Conservation (phyloP, 1,140 invertebrate genomes). For the Stenopsyche tienmushanensis region DNA sequence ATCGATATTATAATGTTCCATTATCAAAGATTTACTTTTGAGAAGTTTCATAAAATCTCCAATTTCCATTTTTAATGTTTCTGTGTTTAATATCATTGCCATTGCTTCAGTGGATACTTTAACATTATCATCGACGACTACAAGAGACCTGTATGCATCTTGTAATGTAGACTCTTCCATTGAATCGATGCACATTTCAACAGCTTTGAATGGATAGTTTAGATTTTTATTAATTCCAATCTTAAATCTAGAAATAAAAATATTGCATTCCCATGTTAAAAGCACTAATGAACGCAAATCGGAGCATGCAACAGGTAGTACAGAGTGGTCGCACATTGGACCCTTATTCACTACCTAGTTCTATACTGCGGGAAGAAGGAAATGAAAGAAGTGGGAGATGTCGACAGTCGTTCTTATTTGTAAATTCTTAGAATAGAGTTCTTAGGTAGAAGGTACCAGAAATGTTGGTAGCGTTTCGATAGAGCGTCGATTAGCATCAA, state of each 20-base stretch:
- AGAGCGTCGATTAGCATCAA: too few species aligned
- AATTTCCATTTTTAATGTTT: not conserved
- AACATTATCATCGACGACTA: constrained; percentile 30
- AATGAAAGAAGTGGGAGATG: too few species aligned
- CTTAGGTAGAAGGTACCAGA: too few species aligned
- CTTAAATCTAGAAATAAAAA: constrained; percentile 8
- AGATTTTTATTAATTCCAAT: too few species aligned
- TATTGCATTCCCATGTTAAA: not conserved
- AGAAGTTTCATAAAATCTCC: constrained; percentile 17
- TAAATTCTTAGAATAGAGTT: too few species aligned
- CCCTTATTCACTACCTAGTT: too few species aligned
- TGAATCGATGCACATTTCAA: constrained; percentile 35
- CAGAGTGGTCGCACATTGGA: too few species aligned
- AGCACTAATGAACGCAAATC: too few species aligned
- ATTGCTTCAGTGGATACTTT: constrained; percentile 32
- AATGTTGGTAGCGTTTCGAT: too few species aligned
- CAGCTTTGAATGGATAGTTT: constrained; percentile 1
- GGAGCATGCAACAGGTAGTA: too few species aligned
- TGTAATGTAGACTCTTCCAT: constrained; percentile 10
- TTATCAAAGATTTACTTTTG: constrained; percentile 31
- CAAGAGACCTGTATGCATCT: constrained; percentile 24
- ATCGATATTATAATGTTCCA: constrained; percentile 32
- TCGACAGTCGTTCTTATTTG: too few species aligned
- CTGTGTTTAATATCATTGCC: constrained; percentile 19
- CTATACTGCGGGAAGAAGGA: too few species aligned